phyloP scores from a whole-genome alignment of 2,888 invertebrate genomes.

The Pheosia tremula region DNA sequence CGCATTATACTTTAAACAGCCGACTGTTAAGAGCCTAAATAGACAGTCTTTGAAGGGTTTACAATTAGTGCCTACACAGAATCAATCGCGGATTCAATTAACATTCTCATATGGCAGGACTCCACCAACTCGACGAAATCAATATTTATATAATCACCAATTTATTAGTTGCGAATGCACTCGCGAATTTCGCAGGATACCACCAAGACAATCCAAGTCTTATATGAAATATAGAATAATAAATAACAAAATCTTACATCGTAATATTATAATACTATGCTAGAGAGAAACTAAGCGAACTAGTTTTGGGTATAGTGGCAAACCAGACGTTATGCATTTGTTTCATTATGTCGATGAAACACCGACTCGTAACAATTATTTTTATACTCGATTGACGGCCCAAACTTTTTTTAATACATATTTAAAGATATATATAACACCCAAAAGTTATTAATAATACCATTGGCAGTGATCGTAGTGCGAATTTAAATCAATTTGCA shows the following conservation, averaged over 20 bases:
- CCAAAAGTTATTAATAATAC: neutral
- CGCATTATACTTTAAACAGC: neutral
- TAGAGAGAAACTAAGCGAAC: conserved; percentile 76
- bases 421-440: neutral
- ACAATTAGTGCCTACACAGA: too few relatives aligned
- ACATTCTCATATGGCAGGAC: neutral
- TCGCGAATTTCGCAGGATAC: conserved; percentile 58
- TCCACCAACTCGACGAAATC: neutral
- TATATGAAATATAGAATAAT: conserved; percentile 78
- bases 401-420: conserved; percentile 29
- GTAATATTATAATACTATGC: conserved; percentile 61
- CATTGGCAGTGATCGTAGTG: neutral
- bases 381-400: conserved; percentile 26
- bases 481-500: too few relatives aligned
- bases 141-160: conserved; percentile 4
- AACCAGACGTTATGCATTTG: conserved; percentile 37
- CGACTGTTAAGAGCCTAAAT: neutral
- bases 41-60: too few relatives aligned
- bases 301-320: conserved; percentile 65
- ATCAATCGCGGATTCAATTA: neutral
- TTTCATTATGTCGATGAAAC: conserved; percentile 25
- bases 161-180: conserved; percentile 33
- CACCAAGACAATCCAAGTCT: conserved; percentile 74
- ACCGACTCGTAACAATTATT: conserved; percentile 30
- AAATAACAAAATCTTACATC: conserved; percentile 81